Evolutionary conservation across 2,888 invertebrate species (phyloP).

Genomic region (Hirtodrosophila alboralis): DNA sequence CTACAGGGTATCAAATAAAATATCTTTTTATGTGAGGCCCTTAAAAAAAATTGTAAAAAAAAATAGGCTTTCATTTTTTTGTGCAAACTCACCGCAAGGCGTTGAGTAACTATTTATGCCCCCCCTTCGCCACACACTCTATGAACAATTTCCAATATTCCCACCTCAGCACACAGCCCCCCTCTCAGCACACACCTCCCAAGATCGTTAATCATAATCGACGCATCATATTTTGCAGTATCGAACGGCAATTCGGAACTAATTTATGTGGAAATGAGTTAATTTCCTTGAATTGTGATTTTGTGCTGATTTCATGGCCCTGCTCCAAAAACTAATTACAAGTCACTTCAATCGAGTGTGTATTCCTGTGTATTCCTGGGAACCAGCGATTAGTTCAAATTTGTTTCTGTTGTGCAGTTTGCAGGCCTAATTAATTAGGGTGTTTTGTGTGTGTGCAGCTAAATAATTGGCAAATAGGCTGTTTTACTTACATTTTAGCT

Average conservation of each 20-base stretch:
- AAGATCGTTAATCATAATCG: constrained; percentile 82
- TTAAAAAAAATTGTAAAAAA: constrained; percentile 1
- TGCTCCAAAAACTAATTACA: constrained; percentile 59
- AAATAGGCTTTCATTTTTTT: constrained; percentile 27
- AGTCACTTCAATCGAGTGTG: constrained; percentile 47
- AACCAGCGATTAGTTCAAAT: no score
- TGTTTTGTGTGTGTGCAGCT: constrained; percentile 37
- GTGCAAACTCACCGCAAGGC: constrained; percentile 48
- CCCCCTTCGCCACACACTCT: no score
- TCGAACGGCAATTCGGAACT: constrained; percentile 63
- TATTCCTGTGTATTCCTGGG: constrained; percentile 4
- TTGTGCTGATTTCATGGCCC: constrained; percentile 75
- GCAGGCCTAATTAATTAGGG: constrained; percentile 59
- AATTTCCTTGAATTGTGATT: constrained; percentile 79
- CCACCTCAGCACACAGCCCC: neutral
- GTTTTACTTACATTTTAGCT: no score
- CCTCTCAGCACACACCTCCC: constrained; percentile 28
- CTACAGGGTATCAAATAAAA: constrained; percentile 8
- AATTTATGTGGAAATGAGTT: constrained; percentile 82
- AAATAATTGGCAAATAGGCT: constrained; percentile 38
- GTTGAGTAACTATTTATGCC: constrained; percentile 53
- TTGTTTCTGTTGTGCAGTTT: constrained; percentile 43
- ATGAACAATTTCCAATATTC: neutral
- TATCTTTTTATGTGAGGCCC: constrained; percentile 12
- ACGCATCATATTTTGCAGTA: constrained; percentile 70